Evolutionary conservation across 2,797 vertebrate species (phyloP).

Genomic region (Smutsia gigantea): DNA sequence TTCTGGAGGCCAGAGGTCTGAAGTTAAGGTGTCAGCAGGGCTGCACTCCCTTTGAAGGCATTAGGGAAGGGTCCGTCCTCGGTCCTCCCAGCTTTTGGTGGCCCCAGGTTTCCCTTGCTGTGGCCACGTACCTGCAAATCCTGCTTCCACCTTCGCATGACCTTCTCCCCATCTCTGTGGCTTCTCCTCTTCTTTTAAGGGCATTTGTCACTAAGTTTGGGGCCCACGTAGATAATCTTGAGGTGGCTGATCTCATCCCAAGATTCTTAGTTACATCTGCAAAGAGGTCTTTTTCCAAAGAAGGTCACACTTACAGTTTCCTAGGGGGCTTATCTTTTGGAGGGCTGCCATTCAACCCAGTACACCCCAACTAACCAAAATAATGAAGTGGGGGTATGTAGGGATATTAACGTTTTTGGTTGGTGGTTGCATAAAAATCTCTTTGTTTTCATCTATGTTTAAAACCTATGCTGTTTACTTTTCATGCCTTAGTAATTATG

Average conservation of each 20-base stretch:
- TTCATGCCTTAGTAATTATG: constrained; percentile 1
- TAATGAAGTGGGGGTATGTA: neutral
- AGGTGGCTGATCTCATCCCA: neutral
- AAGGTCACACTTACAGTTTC: neutral
- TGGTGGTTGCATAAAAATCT: neutral
- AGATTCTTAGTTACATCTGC: neutral
- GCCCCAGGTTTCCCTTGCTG: neutral
- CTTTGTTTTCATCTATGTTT: constrained; percentile 43
- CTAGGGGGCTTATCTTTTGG: neutral
- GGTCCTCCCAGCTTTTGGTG: neutral
- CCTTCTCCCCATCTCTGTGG: neutral
- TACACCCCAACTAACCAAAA: neutral
- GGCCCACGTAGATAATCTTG: neutral
- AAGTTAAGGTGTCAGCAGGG: neutral
- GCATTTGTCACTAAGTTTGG: neutral
- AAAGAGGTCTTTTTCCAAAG: neutral
- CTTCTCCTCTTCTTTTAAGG: neutral
- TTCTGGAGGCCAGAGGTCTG: neutral
- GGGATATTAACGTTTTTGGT: neutral
- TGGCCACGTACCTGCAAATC: neutral
- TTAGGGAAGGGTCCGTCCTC: neutral
- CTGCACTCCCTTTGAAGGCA: neutral
- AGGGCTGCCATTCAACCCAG: neutral
- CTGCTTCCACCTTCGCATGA: neutral
- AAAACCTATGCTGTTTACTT: constrained; percentile 36